Evolutionary conservation across 2,113 vertebrate genomes (phyloP).

Genomic region (Saguinus imperator): DNA sequence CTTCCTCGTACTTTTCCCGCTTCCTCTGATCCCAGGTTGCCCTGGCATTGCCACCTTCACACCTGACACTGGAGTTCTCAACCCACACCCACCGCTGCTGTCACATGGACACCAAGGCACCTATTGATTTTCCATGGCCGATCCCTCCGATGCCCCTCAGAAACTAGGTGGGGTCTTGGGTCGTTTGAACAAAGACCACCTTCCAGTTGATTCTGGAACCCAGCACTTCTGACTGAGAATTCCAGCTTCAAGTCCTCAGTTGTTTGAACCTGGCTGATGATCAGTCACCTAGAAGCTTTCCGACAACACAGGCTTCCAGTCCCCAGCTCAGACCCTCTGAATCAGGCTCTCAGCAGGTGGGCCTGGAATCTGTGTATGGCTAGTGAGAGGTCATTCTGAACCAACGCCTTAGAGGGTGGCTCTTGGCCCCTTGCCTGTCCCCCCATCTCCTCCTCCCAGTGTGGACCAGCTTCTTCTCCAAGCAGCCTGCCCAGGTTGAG

Average conservation of each 20-base stretch:
- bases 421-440: neutral
- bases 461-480: neutral
- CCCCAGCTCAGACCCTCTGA: neutral
- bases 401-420: neutral
- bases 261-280: neutral
- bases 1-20: neutral
- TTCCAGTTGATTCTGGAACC: constrained; percentile 30
- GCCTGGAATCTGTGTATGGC: neutral
- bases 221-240: neutral
- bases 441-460: neutral
- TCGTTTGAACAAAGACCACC: constrained; percentile 43
- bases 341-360: neutral
- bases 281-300: neutral
- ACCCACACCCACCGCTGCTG: neutral
- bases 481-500: neutral
- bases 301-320: neutral
- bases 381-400: neutral
- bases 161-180: constrained; percentile 11
- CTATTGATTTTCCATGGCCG: neutral
- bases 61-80: neutral
- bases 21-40: neutral
- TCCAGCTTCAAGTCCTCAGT: neutral
- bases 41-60: neutral
- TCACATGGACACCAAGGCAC: neutral
- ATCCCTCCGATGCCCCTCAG: constrained; percentile 19